These are phyloP conservation scores for Gonatopus flavifemur DNA, from an alignment of 1,140 invertebrate species.

Conservation along the genomic window DNA sequence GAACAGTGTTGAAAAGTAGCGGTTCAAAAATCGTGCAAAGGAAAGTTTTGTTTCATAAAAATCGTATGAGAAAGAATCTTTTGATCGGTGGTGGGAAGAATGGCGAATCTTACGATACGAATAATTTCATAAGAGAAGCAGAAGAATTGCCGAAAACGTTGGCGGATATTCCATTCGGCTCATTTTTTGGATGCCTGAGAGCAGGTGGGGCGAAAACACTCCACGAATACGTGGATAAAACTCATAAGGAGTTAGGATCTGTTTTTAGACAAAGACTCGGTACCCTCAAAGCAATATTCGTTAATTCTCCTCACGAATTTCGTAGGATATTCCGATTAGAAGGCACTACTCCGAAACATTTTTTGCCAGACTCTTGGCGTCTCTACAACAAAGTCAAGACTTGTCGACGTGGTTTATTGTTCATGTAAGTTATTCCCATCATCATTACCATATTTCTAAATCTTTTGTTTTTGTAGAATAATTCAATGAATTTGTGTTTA, in stretches of 20 bases:
- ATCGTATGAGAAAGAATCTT: too few species aligned
- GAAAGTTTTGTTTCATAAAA: too few species aligned
- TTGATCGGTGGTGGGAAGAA: too few species aligned
- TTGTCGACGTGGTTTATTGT: slow-evolving; percentile 77
- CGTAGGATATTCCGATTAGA: slow-evolving; percentile 73
- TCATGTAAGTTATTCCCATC: slow-evolving; percentile 71
- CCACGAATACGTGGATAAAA: slow-evolving; percentile 73
- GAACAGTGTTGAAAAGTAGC: too few species aligned
- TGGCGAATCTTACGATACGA: too few species aligned
- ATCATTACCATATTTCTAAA: too few species aligned
- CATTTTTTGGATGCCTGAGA: slow-evolving; percentile 40
- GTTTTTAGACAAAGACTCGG: slow-evolving; percentile 74
- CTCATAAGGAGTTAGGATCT: slow-evolving; percentile 73
- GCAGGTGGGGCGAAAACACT: slow-evolving; percentile 53
- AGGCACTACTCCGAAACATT: slow-evolving; percentile 76
- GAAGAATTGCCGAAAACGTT: slow-evolving; percentile 44
- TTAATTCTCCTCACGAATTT: slow-evolving; percentile 70
- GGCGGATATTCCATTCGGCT: slow-evolving; percentile 50
- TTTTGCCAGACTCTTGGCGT: slow-evolving; percentile 80
- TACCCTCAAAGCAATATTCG: slow-evolving; percentile 69
- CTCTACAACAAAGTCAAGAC: slow-evolving; percentile 74
- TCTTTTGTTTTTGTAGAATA: slow-evolving; percentile 2
- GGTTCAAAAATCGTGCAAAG: too few species aligned
- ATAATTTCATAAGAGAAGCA: too few species aligned
- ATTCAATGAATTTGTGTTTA: not conserved